phyloP scores from a whole-genome alignment of 2,888 invertebrate genomes.

The Limnephilus marmoratus region DNA sequence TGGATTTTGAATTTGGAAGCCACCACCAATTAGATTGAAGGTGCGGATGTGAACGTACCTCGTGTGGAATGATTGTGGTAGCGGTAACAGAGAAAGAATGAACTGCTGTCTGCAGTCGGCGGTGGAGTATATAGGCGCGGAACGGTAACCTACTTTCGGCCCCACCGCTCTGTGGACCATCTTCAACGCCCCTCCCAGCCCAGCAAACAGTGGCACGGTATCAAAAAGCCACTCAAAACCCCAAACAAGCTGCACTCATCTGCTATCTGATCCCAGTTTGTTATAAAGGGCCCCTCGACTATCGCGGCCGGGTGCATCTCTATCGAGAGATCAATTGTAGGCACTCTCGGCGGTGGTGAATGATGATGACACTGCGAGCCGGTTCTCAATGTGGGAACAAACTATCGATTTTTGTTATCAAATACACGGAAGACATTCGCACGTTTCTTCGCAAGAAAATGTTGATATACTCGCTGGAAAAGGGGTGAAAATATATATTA shows the following conservation, averaged over 20 bases:
- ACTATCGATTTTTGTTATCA: conserved; percentile 48
- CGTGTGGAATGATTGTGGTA: conserved; percentile 54
- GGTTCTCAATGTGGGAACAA: conserved; percentile 39
- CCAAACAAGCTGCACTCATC: background rate
- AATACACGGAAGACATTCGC: conserved; percentile 43
- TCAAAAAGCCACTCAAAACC: background rate
- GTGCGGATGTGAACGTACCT: conserved; percentile 59
- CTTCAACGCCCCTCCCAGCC: conserved; percentile 16
- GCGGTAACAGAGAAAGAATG: conserved; percentile 55
- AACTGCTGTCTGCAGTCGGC: conserved; percentile 49
- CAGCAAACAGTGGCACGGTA: background rate
- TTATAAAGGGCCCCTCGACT: background rate
- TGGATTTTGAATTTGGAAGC: conserved; percentile 32
- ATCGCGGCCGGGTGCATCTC: background rate
- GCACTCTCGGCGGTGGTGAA: conserved; percentile 4
- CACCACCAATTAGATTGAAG: conserved; percentile 15
- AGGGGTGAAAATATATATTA: background rate
- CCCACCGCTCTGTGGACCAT: conserved; percentile 40
- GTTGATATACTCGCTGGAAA: background rate
- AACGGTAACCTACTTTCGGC: conserved; percentile 54
- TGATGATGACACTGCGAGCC: conserved; percentile 45
- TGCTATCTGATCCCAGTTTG: background rate
- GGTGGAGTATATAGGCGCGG: conserved; percentile 57
- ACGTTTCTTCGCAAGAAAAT: background rate
- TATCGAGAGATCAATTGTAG: background rate